phyloP scores from a whole-genome alignment of 2,113 vertebrate species.

The Columba livia region DNA sequence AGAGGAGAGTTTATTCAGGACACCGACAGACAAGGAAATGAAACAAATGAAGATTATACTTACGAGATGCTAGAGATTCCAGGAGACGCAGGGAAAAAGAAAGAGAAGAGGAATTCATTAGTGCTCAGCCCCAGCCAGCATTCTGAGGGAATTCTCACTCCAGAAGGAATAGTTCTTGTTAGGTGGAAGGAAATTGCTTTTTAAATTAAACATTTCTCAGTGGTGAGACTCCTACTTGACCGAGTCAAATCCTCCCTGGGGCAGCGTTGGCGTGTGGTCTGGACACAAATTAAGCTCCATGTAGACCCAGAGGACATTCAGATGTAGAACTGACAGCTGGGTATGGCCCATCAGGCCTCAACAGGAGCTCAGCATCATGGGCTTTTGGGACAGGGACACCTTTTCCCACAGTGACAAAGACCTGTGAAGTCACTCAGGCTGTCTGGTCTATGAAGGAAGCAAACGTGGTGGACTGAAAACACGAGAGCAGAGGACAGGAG shows the following conservation, averaged over 20 bases:
- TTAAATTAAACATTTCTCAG: conserved; percentile 27
- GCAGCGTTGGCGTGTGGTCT: background rate
- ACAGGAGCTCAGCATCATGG: background rate
- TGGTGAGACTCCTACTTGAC: background rate
- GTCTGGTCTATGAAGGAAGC: background rate
- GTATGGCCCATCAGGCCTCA: fast-evolving
- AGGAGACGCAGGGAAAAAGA: background rate
- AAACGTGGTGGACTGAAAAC: background rate
- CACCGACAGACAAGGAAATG: conserved; percentile 7
- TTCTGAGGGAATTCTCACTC: background rate
- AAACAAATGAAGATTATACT: background rate
- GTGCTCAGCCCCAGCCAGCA: background rate
- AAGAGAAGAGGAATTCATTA: conserved; percentile 54
- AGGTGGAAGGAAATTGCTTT: conserved; percentile 25
- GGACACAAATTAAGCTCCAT: background rate
- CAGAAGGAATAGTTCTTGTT: background rate
- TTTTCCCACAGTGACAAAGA: background rate
- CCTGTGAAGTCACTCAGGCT: background rate
- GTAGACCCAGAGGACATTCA: background rate
- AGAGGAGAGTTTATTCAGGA: background rate
- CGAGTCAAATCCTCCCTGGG: background rate
- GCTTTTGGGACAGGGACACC: background rate
- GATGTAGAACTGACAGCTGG: background rate
- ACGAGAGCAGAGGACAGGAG: background rate
- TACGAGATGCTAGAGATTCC: conserved; percentile 44